Base-by-base conservation (phyloP, 2,888 invertebrate genomes). In the Ormyrus rosae region DNA sequence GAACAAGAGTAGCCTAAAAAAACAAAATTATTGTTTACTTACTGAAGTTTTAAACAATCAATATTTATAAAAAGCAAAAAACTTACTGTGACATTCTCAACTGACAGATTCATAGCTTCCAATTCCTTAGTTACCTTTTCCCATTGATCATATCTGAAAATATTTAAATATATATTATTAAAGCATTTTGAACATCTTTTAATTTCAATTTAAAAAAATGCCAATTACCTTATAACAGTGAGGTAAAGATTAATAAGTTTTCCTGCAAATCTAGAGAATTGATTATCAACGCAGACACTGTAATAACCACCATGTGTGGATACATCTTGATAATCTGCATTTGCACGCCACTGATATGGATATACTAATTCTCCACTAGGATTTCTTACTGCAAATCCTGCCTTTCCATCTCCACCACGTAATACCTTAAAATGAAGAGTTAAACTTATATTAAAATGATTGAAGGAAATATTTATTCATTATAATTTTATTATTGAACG, bases 321-420 rank as follows among this genome's bases (percentile, higher is more conserved):
- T 87, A 95, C 95, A 87, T 97, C 97, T 75, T 97, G 97, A 86
- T 97, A 97, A 89, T 97, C 97, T 0, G 96, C 95, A 84, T 94
- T 96, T n/a, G 96, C 93, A 88, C 95, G 94, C 97, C 97, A 98
- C 87, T 96, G 96, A 88, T 98, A 98, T 0, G 97, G 97, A 87
- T 96, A 95, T 6, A 97, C 97, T 84, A 97, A 94, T 88, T 95
- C 93, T 0, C 97, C 96, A 75, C 94, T 93, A 0, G 98, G 97
- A 91, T 97, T 95, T 81, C 96, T 93, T 0, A 98, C 96, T 0
- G 96, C 96, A 89, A 98, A 97, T 2, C 97, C 98, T 81, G 97
- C 97, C 94, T 96, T 97, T 9, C 97, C 97, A 92, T 98, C 98
- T 34, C 98, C 98, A 6, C 98, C 98, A 89, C 97, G 93, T 84